phyloP scores from a whole-genome alignment of 2,888 invertebrate species.

The Drosophila prolongata region DNA sequence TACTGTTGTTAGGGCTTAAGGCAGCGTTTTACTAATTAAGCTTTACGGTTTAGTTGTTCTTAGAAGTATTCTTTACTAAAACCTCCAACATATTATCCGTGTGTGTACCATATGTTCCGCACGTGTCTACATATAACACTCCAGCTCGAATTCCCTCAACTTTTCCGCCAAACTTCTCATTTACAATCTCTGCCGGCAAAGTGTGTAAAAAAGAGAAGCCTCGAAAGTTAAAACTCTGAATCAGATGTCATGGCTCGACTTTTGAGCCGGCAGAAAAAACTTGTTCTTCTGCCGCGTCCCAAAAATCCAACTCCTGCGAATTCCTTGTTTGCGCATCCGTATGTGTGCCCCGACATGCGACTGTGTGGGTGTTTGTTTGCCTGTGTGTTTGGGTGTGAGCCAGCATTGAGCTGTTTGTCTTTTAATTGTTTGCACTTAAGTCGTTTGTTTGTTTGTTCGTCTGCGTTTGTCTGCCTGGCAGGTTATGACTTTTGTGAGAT shows the following conservation, averaged over 20 bases:
- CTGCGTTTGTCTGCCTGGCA: conserved; percentile 36
- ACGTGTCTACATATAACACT: neutral
- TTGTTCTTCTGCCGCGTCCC: conserved; percentile 56
- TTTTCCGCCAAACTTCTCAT: conserved; percentile 22
- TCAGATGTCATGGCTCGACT: conserved; percentile 69
- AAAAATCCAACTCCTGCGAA: conserved; percentile 31
- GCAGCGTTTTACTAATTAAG: neutral
- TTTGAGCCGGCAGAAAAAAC: conserved; percentile 68
- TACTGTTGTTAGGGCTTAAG: too few relatives aligned
- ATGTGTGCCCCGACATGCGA: conserved; percentile 14
- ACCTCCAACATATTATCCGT: neutral
- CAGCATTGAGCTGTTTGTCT: conserved; percentile 75
- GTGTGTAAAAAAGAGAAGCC: conserved; percentile 22
- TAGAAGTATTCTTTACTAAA: neutral
- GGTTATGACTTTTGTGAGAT: conserved; percentile 71
- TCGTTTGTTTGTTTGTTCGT: conserved; percentile 54
- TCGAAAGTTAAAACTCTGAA: conserved; percentile 49
- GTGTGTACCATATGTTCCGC: neutral
- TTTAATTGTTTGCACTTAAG: conserved; percentile 80
- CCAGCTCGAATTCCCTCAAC: neutral
- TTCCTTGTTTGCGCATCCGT: conserved; percentile 46
- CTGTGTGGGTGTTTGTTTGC: conserved; percentile 11
- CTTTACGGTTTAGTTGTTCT: neutral
- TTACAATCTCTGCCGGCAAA: conserved; percentile 34
- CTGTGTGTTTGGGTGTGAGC: conserved; percentile 19